A percentile compares a stretch with the other conserved stretches of the same genome.
These are phyloP conservation scores for Drosophila melanosoma DNA, from an alignment of 2,888 invertebrate species.

Conservation along the genomic window DNA sequence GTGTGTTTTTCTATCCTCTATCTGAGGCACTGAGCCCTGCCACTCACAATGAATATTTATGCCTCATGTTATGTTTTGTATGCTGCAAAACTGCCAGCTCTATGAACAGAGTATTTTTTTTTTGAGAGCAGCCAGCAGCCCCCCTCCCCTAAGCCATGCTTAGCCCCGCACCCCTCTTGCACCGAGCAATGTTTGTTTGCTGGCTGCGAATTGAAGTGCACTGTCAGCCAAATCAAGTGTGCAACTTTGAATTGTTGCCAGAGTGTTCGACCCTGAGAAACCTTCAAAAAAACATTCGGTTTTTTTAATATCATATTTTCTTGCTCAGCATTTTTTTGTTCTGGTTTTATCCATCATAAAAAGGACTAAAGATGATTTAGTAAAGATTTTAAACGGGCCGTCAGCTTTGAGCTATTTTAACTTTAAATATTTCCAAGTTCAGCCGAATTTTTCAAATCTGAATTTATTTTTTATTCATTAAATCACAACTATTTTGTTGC, in stretches of 20 bases:
- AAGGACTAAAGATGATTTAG: neutral
- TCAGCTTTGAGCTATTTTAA: neutral
- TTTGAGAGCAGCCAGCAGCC: neutral
- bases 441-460: neutral
- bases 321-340: neutral
- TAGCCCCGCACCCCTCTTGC: neutral
- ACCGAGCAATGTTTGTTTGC: slow-evolving; percentile 24
- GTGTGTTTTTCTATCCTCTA: slow-evolving; percentile 26
- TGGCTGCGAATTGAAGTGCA: slow-evolving; percentile 55
- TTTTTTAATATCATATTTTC: slow-evolving; percentile 10
- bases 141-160: neutral
- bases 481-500: neutral
- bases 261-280: slow-evolving; percentile 21
- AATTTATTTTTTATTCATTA: neutral
- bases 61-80: slow-evolving; percentile 60
- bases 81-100: slow-evolving; percentile 48
- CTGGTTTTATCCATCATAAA: neutral
- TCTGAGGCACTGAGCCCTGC: slow-evolving; percentile 31
- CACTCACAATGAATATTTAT: slow-evolving; percentile 72
- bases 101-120: slow-evolving; percentile 41
- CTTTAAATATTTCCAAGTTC: too few species aligned
- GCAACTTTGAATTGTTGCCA: slow-evolving; percentile 57
- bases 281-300: neutral
- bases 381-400: neutral
- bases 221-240: slow-evolving; percentile 72